These are phyloP conservation scores for Mionectes macconnelli DNA, from an alignment of 2,113 vertebrate genomes.

Conservation along the genomic window DNA sequence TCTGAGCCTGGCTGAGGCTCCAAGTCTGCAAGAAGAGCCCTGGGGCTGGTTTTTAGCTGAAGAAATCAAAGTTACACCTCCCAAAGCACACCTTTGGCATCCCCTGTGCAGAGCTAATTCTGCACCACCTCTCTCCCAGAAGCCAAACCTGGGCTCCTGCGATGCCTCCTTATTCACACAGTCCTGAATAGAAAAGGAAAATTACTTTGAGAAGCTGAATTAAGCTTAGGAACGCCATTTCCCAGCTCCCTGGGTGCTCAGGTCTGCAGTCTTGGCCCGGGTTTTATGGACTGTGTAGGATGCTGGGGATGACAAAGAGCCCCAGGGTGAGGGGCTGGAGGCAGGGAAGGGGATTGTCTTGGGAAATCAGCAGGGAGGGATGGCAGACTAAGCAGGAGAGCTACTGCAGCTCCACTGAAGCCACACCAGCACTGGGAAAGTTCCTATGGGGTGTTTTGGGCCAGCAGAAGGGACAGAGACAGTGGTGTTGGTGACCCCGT, in stretches of 20 bases:
- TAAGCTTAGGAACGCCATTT: neutral
- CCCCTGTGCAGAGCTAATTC: accelerated
- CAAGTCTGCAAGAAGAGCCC: neutral
- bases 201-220: neutral
- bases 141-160: neutral
- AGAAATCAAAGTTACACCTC: neutral
- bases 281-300: neutral
- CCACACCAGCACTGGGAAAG: neutral
- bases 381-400: neutral
- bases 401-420: neutral
- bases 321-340: neutral
- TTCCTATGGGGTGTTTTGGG: neutral
- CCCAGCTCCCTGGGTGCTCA: neutral
- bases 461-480: neutral
- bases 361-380: neutral
- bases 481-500: accelerated
- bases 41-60: neutral
- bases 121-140: neutral
- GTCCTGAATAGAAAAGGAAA: neutral
- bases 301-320: neutral
- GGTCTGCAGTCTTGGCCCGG: neutral
- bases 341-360: neutral
- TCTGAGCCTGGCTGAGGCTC: neutral
- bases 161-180: neutral
- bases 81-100: neutral